Conservation (phyloP, 2,888 invertebrate species). For the Ophion ventricosus region DNA sequence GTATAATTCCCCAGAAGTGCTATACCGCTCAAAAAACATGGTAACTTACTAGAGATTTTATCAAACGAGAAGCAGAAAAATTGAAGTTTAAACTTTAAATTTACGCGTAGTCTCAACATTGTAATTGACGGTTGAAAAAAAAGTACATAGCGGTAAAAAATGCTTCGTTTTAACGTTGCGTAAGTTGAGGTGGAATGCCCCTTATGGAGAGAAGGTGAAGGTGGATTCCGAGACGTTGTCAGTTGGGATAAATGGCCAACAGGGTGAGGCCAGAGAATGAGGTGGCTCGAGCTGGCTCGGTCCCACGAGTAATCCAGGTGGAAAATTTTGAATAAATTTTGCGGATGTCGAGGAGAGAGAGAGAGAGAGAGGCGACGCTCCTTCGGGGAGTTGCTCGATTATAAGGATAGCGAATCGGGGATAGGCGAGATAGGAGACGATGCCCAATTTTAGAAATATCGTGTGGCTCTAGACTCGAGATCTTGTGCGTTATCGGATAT, state of each 20-base stretch:
- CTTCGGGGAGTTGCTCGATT: slow-evolving; percentile 57
- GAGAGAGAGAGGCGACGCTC: slow-evolving; percentile 22
- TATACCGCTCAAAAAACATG: no score
- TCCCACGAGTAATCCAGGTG: slow-evolving; percentile 64
- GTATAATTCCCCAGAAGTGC: no score
- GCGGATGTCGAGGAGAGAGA: slow-evolving; percentile 39
- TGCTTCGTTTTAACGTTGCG: not conserved
- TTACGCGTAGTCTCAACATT: no score
- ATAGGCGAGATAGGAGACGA: slow-evolving; percentile 7
- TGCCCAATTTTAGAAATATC: slow-evolving; percentile 18
- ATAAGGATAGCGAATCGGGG: slow-evolving; percentile 49
- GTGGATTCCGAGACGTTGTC: slow-evolving; percentile 47
- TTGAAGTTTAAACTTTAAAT: no score
- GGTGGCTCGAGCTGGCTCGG: slow-evolving; percentile 50
- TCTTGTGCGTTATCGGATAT: not conserved
- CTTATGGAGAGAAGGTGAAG: slow-evolving; percentile 1
- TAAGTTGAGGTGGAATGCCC: not conserved
- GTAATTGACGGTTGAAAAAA: no score
- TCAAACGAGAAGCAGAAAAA: no score
- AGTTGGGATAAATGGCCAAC: slow-evolving; percentile 53
- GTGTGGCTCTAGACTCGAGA: slow-evolving; percentile 19
- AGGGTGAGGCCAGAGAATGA: slow-evolving; percentile 27
- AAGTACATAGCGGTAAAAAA: not conserved
- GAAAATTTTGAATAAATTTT: slow-evolving; percentile 66
- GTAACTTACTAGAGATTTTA: no score